Base-by-base conservation (phyloP, 1,140 invertebrate species). In the Portunus trituberculatus region DNA sequence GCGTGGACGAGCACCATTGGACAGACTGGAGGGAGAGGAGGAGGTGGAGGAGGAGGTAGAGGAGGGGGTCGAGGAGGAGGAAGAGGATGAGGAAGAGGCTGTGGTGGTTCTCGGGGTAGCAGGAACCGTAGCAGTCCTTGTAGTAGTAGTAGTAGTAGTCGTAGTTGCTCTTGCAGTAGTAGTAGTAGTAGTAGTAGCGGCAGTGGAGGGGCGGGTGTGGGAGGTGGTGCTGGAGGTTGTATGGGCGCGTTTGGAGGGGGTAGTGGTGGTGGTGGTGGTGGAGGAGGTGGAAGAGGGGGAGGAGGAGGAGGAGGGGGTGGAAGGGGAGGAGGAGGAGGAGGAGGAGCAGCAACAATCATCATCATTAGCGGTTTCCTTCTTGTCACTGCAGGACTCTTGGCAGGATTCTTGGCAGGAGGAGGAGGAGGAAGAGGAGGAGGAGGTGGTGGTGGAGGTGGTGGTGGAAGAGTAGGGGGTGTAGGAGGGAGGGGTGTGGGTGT, bases 381-480 rank as follows among this genome's bases (percentile, higher is more conserved):
- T 46, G 29, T 88, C 31, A n/a, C 83, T 92, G 94, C 94, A 95
- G 29, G 95, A 93, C 29, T 95, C 95, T 25, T 95, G 25, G 88
- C 92, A 95, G 29, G 92, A 95, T 4, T 86, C 86, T n/a, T 92
- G 83, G 91, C 90, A 94, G 39, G 95, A 86, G 52, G 93, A 67
- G 89, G 94, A 59, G 83, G 94, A 92, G 67, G 88, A 10, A 28
- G 94, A 67, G 45, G 31, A 39, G 46, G 95, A 82, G 59, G 83
- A 48, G 31, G 93, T 86, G 88, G 95, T 92, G 88, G 88, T 76
- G 86, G 86, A 28, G 46, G 95, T 67, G 67, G 88, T 48, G 92
- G 95, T 84, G 92, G 94, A 89, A 90, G 94, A 96, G 95, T 96
- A 96, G 16, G 96, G 96, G 20, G 96, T 96, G 94, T 96, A 96